A percentile compares a stretch with the other conserved stretches of the same genome.
These are phyloP conservation scores for Calyptommatus sinebrachiatus DNA, from an alignment of 2,113 vertebrate genomes.

Conservation along the genomic window DNA sequence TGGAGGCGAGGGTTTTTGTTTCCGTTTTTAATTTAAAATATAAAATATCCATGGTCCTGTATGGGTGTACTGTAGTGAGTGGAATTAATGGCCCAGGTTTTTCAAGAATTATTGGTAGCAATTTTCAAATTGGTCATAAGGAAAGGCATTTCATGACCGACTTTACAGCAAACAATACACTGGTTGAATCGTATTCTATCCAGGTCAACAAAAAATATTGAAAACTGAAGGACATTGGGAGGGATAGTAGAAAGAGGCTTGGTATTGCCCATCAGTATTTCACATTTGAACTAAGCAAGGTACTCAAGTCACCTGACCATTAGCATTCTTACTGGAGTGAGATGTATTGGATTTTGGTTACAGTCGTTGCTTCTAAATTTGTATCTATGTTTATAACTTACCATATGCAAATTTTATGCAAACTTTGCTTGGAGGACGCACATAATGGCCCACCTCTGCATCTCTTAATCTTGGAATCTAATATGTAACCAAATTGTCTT, in stretches of 20 bases:
- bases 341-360: not conserved
- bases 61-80: not conserved
- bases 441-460: too few relatives aligned
- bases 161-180: not conserved
- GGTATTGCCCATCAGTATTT: not conserved
- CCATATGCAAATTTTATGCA: not conserved
- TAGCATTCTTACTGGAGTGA: not conserved
- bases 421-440: not conserved
- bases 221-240: not conserved
- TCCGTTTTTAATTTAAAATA: not conserved
- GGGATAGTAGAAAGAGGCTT: not conserved
- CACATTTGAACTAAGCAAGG: not conserved
- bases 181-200: not conserved
- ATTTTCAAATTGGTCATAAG: not conserved
- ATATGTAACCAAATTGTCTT: too few relatives aligned
- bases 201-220: not conserved
- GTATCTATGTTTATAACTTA: not conserved
- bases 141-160: not conserved
- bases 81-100: not conserved
- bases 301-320: not conserved
- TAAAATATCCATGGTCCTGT: not conserved
- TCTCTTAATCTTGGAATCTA: too few relatives aligned
- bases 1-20: too few relatives aligned
- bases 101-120: not conserved
- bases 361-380: not conserved